phyloP scores from a whole-genome alignment of 23 tunicate species.

The Trididemnum clinides region DNA sequence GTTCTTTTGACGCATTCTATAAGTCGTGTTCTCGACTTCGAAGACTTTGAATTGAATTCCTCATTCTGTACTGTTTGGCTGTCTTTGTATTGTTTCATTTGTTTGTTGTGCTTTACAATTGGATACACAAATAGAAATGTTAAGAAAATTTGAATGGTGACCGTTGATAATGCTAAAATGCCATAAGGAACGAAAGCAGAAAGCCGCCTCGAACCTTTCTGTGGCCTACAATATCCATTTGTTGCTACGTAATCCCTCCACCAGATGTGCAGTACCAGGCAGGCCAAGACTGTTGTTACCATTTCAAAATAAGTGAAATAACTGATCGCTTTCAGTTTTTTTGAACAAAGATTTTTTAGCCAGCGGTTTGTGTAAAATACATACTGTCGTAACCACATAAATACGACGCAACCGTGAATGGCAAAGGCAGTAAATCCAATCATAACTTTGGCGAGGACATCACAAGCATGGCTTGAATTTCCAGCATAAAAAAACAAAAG shows the following conservation, averaged over 20 bases:
- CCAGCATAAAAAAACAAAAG: constrained; percentile 26
- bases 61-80: background rate
- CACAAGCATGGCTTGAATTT: constrained; percentile 51
- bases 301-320: constrained; percentile 48
- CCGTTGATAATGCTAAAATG: constrained; percentile 49
- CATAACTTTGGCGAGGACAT: constrained; percentile 47
- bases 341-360: constrained; percentile 40
- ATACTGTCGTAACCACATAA: constrained; percentile 71
- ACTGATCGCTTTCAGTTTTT: constrained; percentile 43
- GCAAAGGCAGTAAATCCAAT: constrained; percentile 48
- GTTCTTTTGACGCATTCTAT: constrained; percentile 68
- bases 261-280: constrained; percentile 51
- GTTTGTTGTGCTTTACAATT: constrained; percentile 38
- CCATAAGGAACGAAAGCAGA: constrained; percentile 43
- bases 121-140: constrained; percentile 72
- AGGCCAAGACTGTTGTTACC: constrained; percentile 37
- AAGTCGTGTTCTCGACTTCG: constrained; percentile 30
- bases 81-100: constrained; percentile 6
- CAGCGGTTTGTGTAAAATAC: constrained; percentile 66
- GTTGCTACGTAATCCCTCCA: constrained; percentile 60
- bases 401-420: constrained; percentile 67
- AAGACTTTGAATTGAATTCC: background rate
- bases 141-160: constrained; percentile 55
- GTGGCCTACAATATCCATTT: constrained; percentile 34
- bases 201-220: background rate